phyloP scores from a whole-genome alignment of 2,797 vertebrate species.

The Pangasius krempfi region DNA sequence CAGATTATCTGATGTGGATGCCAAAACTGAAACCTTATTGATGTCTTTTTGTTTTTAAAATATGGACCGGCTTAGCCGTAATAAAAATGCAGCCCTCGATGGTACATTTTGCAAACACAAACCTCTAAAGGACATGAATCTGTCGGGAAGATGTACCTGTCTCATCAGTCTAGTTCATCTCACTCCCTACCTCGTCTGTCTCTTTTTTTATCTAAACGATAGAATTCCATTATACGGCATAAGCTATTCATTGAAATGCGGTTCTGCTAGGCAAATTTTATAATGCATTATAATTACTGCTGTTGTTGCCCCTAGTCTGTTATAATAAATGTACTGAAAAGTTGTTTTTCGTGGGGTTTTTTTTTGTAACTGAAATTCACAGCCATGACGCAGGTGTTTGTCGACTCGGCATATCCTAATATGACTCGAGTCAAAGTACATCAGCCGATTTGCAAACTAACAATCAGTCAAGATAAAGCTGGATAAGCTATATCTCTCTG shows the following conservation, averaged over 20 bases:
- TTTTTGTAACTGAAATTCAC: neutral
- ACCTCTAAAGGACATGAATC: constrained; percentile 59
- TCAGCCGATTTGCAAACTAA: neutral
- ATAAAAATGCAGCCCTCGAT: neutral
- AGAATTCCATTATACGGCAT: constrained; percentile 34
- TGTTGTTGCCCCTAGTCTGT: neutral
- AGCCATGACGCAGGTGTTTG: neutral
- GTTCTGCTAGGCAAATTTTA: neutral
- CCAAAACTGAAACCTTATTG: neutral
- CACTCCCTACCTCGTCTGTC: constrained; percentile 23
- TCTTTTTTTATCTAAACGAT: constrained; percentile 25
- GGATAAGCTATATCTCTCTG: neutral
- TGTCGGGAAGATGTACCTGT: constrained; percentile 57
- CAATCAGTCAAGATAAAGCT: constrained; percentile 12
- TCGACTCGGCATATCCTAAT: neutral
- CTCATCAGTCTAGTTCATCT: constrained; percentile 60
- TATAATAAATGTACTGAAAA: neutral
- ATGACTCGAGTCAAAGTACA: neutral
- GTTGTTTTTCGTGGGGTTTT: neutral
- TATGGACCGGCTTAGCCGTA: neutral
- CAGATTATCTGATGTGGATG: neutral
- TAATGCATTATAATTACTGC: neutral
- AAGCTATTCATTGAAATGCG: constrained; percentile 9
- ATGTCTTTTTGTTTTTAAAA: neutral
- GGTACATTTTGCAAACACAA: constrained; percentile 54